Conservation (phyloP, 2,113 vertebrate species). For the Psophia crepitans region DNA sequence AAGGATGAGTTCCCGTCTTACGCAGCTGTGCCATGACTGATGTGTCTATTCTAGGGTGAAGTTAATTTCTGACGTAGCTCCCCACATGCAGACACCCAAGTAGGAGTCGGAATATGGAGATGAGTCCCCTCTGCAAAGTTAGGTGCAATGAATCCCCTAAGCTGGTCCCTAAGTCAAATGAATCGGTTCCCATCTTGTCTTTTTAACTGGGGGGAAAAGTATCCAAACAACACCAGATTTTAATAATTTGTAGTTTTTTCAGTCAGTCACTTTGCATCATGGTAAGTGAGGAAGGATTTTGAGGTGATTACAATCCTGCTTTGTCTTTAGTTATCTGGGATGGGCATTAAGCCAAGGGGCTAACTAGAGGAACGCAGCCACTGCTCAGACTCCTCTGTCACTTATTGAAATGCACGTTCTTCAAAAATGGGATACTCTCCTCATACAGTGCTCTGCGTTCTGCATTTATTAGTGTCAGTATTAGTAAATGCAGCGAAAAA, state of each 20-base stretch:
- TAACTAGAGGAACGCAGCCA: not conserved
- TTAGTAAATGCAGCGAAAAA: not conserved
- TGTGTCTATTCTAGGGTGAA: not conserved
- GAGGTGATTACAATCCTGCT: not conserved
- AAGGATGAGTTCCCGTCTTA: not conserved
- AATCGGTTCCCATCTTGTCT: not conserved
- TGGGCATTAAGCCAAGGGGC: not conserved
- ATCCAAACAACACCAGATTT: not conserved
- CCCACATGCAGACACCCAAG: not conserved
- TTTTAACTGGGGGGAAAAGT: not conserved
- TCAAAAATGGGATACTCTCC: not conserved
- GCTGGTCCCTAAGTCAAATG: not conserved
- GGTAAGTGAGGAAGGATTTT: not conserved
- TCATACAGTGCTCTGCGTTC: not conserved
- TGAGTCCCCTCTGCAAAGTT: not conserved
- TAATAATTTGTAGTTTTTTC: not conserved
- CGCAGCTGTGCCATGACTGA: not conserved
- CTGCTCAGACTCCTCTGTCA: not conserved
- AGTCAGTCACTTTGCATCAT: not conserved
- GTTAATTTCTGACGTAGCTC: not conserved
- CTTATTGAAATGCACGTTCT: not conserved
- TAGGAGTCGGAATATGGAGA: not conserved
- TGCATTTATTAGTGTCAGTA: not conserved
- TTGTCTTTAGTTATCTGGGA: not conserved
- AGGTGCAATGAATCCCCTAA: rapidly evolving